Evolutionary conservation across 2,113 vertebrate species (phyloP).

Genomic region (Collichthys lucidus): DNA sequence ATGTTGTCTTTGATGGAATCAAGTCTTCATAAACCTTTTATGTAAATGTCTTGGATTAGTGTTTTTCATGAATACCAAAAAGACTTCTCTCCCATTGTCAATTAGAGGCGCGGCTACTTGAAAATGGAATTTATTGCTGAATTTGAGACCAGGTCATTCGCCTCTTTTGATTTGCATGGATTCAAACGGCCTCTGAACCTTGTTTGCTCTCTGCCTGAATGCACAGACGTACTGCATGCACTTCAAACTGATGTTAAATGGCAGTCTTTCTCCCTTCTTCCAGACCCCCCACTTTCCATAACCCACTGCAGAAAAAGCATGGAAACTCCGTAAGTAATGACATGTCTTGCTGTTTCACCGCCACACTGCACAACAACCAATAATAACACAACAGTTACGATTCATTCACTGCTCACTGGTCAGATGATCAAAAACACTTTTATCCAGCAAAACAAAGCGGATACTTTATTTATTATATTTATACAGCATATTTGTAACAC

Average conservation of each 20-base stretch:
- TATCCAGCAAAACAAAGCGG: not conserved
- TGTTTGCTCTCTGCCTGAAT: not conserved
- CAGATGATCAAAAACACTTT: not conserved
- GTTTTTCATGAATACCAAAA: constrained; percentile 12
- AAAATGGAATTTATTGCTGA: not conserved
- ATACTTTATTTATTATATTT: not conserved
- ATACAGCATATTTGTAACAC: not conserved
- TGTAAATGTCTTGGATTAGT: constrained; percentile 18
- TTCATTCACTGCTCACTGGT: not conserved
- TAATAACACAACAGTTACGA: not conserved
- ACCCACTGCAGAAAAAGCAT: constrained; percentile 98
- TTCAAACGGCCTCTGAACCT: not conserved
- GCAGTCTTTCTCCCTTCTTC: constrained; percentile 66
- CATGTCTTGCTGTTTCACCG: constrained; percentile 2
- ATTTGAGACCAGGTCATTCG: not conserved
- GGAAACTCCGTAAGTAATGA: constrained; percentile 95
- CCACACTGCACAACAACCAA: not conserved
- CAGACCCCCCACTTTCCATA: constrained; percentile 97
- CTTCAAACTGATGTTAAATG: not conserved
- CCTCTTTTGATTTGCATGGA: not conserved
- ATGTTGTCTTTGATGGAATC: constrained; percentile 4
- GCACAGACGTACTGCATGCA: not conserved
- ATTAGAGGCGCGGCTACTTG: not conserved
- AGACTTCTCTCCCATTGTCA: not conserved
- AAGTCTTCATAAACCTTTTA: constrained; percentile 24